Percentiles rank a stretch among this genome's conserved stretches.
Evolutionary conservation across 2,888 invertebrate genomes (phyloP).

Genomic region (Caenorhabditis becei): DNA sequence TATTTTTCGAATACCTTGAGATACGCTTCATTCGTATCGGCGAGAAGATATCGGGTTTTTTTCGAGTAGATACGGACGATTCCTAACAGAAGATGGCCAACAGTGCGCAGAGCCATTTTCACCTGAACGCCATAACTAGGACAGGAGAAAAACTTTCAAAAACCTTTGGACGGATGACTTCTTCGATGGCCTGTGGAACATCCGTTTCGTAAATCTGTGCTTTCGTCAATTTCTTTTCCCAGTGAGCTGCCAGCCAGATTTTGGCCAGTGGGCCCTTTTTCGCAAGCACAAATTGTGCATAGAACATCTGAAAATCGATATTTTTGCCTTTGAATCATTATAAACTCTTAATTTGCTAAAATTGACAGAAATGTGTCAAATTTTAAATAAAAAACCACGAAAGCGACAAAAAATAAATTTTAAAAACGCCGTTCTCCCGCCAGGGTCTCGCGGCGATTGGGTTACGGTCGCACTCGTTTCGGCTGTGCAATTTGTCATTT

Average conservation of each 20-base stretch:
- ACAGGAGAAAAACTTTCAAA: not conserved
- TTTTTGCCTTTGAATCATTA: not conserved
- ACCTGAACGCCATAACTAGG: conserved; percentile 85
- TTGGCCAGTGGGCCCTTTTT: conserved; percentile 94
- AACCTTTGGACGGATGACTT: conserved; percentile 97
- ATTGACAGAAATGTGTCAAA: not conserved
- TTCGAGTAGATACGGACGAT: conserved; percentile 99
- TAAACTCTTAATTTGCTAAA: conserved; percentile 8
- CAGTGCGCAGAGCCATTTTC: conserved; percentile 97
- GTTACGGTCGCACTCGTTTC: conserved; percentile 52
- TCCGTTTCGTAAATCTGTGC: conserved; percentile 99
- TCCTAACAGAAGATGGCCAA: conserved; percentile 95
- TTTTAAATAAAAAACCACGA: not conserved
- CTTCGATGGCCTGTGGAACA: conserved; percentile 98
- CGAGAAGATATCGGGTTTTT: conserved; percentile 96
- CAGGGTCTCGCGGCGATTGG: conserved; percentile 31
- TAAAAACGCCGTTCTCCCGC: conserved; percentile 19
- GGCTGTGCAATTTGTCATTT: conserved; percentile 58
- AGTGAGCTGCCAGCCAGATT: conserved; percentile 99
- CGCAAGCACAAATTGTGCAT: conserved; percentile 60
- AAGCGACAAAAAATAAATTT: conserved; percentile 29
- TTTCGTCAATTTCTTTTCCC: conserved; percentile 99
- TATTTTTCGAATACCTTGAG: conserved; percentile 94
- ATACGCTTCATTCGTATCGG: conserved; percentile 99
- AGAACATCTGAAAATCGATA: conserved; percentile 50